A percentile compares a stretch with the other conserved stretches of the same genome.
phyloP scores from a whole-genome alignment of 2,888 invertebrate species.

The Ferrisia virgata region DNA sequence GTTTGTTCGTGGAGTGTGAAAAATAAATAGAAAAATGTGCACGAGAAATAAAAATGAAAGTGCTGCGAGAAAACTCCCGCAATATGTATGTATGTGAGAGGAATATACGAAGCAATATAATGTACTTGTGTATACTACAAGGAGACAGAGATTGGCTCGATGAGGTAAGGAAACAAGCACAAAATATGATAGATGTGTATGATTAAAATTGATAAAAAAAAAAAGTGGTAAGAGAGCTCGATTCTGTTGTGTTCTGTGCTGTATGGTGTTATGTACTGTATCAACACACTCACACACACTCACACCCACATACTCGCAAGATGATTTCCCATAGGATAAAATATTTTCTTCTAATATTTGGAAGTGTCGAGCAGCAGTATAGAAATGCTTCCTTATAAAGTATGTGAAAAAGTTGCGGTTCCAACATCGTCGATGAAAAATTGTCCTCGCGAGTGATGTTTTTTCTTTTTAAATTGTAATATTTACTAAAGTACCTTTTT shows the following conservation, averaged over 20 bases:
- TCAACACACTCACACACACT: neutral
- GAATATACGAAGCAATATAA: neutral
- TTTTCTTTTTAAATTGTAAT: neutral
- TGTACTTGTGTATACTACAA: neutral
- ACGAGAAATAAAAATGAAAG: neutral
- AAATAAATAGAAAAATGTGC: neutral
- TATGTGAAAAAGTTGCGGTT: neutral
- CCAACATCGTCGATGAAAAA: neutral
- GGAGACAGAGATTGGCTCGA: neutral
- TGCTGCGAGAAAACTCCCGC: neutral
- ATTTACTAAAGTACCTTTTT: too few relatives aligned
- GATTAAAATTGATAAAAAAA: constrained; percentile 17
- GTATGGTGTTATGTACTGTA: neutral
- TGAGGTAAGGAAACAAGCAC: neutral
- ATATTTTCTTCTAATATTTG: neutral
- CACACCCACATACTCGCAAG: too few relatives aligned
- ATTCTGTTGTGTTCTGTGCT: neutral
- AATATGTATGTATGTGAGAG: neutral
- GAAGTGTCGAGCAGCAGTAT: neutral
- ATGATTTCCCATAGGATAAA: constrained; percentile 7
- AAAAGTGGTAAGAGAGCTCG: neutral
- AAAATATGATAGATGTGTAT: constrained; percentile 11
- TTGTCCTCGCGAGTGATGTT: neutral
- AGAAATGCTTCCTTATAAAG: neutral
- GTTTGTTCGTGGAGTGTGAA: neutral